Base-by-base conservation (phyloP, 2,888 invertebrate genomes). In the Hecatera dysodea region DNA sequence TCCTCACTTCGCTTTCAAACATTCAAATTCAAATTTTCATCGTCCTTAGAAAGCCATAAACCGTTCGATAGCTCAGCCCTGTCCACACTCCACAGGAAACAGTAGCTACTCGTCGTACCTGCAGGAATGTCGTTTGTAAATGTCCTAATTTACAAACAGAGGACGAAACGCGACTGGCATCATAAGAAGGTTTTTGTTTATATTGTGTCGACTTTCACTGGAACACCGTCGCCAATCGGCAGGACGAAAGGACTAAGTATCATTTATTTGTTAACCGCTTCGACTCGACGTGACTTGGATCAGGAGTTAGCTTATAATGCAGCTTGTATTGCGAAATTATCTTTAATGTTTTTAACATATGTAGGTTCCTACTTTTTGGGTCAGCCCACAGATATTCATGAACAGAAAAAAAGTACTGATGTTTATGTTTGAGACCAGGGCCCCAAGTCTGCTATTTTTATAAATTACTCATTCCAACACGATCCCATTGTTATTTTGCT, bases 181-280 rank as follows among this genome's bases (percentile, higher is more conserved):
- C 78, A 50, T 81, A 75, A 83, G 79, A 75, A 70, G 78, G 81
- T 88, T 90, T 88, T 88, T 90, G 86, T 89, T 83, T 85, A 86
- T 82, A 77, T 75, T 74, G 77, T 71, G 73, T 78, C 78, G 70
- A 90, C 90, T 90, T 90, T 90, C 90, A 89, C 90, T 89, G 71
- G 73, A 81, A 78, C 72, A 70, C 67, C 70, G 80, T 72, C 78
- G 56, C 36, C 39, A 52, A 29, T 36, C 72, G 80, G 81, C 81
- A 86, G 86, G 86, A 87, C 84, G 77, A 83, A 48, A 84, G 86
- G 84, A 85, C 84, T 72, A n/a, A n/a, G n/a, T n/a, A 81, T 33
- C 72, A 77, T 80, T 84, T 81, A 75, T 81, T 86, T 84, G 81
- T 83, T 75, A 69, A 64, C 66, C 62, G 61, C 33, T 75, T 53